phyloP scores from a whole-genome alignment of 2,888 invertebrate genomes.

The Andrena chrysosceles region DNA sequence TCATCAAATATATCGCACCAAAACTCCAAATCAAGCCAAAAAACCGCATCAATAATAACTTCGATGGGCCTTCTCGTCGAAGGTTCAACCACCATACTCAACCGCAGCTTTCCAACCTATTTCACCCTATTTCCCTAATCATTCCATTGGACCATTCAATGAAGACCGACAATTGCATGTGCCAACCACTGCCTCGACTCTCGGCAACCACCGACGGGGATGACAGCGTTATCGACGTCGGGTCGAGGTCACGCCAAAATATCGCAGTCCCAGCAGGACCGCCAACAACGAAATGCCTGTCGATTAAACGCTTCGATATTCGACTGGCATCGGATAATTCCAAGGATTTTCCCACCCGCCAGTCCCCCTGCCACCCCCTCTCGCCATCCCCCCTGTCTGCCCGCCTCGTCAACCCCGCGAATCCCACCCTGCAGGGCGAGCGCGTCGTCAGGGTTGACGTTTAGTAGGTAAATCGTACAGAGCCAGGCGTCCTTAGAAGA shows the following conservation, averaged over 20 bases:
- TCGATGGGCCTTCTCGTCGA: background rate
- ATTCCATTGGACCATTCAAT: constrained; percentile 9
- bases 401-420: constrained; percentile 20
- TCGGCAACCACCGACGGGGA: background rate
- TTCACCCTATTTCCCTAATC: constrained; percentile 11
- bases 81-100: background rate
- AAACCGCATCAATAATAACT: background rate
- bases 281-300: constrained; percentile 47
- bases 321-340: constrained; percentile 45
- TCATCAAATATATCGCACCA: background rate
- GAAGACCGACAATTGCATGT: background rate
- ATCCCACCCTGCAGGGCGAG: constrained; percentile 8
- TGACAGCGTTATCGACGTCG: constrained; percentile 21
- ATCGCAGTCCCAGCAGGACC: constrained; percentile 24
- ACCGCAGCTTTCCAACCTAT: background rate
- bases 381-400: constrained; percentile 4
- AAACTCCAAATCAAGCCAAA: background rate
- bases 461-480: constrained; percentile 63
- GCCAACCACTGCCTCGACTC: background rate
- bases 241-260: constrained; percentile 36
- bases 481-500: constrained; percentile 49
- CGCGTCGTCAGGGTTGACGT: constrained; percentile 52
- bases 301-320: constrained; percentile 40
- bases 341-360: constrained; percentile 45
- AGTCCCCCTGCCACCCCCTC: background rate